Base-by-base conservation (phyloP, 1,140 invertebrate species). In the Bombus pyrosoma region DNA sequence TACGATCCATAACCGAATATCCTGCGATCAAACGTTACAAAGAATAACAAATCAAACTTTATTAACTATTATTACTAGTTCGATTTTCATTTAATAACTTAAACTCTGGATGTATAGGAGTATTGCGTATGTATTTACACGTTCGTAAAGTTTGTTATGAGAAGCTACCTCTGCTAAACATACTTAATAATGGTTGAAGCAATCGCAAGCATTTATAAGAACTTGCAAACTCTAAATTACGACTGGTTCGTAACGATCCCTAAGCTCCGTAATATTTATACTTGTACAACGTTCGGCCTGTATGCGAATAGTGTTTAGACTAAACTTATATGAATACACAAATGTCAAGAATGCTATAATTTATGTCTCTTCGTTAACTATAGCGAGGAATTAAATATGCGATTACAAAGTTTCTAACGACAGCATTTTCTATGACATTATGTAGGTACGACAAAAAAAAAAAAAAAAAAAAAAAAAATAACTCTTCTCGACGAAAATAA, bases 151-250 rank as follows among this genome's bases (percentile, higher is more conserved):
- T 79, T 66, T 25, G 10, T 32, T 25, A 66, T 0, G 47, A 53
- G 47, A 53, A 53, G 41, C 22, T 10, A n/a, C 25, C n/a, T 47
- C 43, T 34, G 62, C 37, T 34, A 13, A 32, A 37, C 43, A 22
- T 8, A 37, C 32, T 57, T 59, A 76, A 22, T 59, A 76, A 22
- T 39, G 13, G n/a, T 18, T 6, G n/a, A 13, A 66, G 64, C 6
- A 18, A 18, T 53, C 47, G 28, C 37, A 62, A 62, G 12, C n/a
- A 41, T 59, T n/a, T 12, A 6, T 77, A 37, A 62, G 62, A 79
- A 64, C 22, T 79, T 34, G 76, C 47, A 53, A 53, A 53, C 47
- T 53, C 47, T n/a, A 64, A 66, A 64, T 64, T 64, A 15, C 76
- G 6, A 64, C 22, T 62, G 34, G 18, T 15, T 41, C n/a, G 22